Conservation (phyloP, 2,113 vertebrate species). For the Alexandromys fortis region DNA sequence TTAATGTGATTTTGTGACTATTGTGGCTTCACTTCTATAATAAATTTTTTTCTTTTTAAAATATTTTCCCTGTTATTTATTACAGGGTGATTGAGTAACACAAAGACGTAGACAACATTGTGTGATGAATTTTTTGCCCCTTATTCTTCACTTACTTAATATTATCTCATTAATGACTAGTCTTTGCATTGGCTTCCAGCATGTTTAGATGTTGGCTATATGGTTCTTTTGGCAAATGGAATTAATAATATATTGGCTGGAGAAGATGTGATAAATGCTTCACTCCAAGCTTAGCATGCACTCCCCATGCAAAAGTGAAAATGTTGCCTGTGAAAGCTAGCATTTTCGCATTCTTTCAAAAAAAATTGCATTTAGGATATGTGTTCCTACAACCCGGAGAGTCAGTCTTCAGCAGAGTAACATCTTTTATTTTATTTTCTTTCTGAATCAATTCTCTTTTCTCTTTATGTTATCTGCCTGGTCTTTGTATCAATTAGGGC, state of each 20-base stretch:
- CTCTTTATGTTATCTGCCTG: neutral
- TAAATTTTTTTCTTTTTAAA: neutral
- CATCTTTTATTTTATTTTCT: neutral
- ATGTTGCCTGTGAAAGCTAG: neutral
- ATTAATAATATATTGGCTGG: neutral
- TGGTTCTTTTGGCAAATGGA: neutral
- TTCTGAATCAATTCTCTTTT: neutral
- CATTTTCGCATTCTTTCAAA: neutral
- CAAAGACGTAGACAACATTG: neutral
- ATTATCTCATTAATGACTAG: too few species aligned
- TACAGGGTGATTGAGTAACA: neutral
- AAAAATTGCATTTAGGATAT: neutral
- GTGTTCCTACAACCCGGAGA: neutral
- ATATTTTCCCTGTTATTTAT: neutral
- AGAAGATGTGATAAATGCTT: neutral
- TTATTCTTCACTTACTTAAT: neutral
- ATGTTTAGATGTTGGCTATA: neutral
- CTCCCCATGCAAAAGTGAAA: neutral
- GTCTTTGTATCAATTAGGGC: neutral
- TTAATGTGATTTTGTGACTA: neutral
- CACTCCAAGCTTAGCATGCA: neutral
- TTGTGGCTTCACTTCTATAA: neutral
- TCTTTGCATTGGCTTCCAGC: neutral
- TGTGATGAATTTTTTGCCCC: neutral
- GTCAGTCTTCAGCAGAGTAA: neutral